Percentiles rank a stretch among this genome's conserved stretches.
Conservation (phyloP, 2,113 vertebrate species). For the Laticauda colubrina region DNA sequence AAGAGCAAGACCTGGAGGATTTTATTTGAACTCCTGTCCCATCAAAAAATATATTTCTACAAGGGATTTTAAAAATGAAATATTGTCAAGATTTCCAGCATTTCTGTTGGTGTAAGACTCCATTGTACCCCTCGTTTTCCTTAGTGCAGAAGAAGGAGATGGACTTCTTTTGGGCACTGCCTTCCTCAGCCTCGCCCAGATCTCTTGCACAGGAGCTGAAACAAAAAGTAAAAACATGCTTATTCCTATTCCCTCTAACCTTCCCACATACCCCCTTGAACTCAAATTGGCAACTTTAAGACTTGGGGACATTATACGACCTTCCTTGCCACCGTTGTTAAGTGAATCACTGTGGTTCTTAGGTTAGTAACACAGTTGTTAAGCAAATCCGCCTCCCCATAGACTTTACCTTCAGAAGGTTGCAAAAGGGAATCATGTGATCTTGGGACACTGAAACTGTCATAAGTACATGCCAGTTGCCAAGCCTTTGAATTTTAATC, state of each 20-base stretch:
- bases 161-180: constrained; percentile 35
- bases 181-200: constrained; percentile 57
- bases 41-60: background rate
- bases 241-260: background rate
- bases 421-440: too few relatives aligned
- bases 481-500: too few relatives aligned
- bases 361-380: too few relatives aligned
- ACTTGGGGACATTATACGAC: too few relatives aligned
- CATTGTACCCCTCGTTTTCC: background rate
- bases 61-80: background rate
- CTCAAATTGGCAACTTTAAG: too few relatives aligned
- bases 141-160: constrained; percentile 24
- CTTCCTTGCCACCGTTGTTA: too few relatives aligned
- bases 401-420: too few relatives aligned
- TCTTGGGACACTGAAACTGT: too few relatives aligned
- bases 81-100: too few relatives aligned
- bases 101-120: background rate
- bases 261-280: background rate
- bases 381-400: too few relatives aligned
- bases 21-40: background rate
- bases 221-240: constrained; percentile 51
- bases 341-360: too few relatives aligned
- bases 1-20: background rate
- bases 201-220: constrained; percentile 53
- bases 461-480: too few relatives aligned